Percentiles rank a stretch among this genome's conserved stretches.
phyloP scores from a whole-genome alignment of 2,113 vertebrate genomes.

The Emydura subglobosa region DNA sequence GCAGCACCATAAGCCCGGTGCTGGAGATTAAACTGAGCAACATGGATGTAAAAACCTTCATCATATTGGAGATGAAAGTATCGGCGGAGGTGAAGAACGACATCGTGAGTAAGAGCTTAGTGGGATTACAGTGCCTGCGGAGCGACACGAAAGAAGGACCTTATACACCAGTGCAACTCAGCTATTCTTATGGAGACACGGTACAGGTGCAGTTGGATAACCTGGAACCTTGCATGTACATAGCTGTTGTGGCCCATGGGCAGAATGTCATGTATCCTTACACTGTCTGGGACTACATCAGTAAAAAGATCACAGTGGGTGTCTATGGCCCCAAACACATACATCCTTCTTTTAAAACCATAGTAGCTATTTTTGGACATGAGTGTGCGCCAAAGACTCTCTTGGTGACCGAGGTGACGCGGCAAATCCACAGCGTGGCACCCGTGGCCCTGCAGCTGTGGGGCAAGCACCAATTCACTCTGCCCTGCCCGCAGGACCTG shows the following conservation, averaged over 20 bases:
- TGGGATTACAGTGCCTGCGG: slow-evolving; percentile 88
- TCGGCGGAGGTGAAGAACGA: slow-evolving; percentile 90
- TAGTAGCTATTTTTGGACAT: slow-evolving; percentile 94
- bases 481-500: slow-evolving; percentile 91
- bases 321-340: slow-evolving; percentile 97
- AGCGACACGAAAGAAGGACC: slow-evolving; percentile 94
- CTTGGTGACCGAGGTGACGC: slow-evolving; percentile 88
- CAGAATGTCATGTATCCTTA: slow-evolving; percentile 83
- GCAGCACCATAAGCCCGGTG: slow-evolving; percentile 92
- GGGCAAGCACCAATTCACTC: slow-evolving; percentile 94
- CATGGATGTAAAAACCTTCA: slow-evolving; percentile 89
- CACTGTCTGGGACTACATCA: slow-evolving; percentile 94
- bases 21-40: slow-evolving; percentile 95
- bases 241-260: slow-evolving; percentile 88
- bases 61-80: slow-evolving; percentile 93
- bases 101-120: slow-evolving; percentile 75
- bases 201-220: slow-evolving; percentile 92
- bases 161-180: slow-evolving; percentile 81
- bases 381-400: slow-evolving; percentile 95
- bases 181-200: slow-evolving; percentile 87
- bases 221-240: slow-evolving; percentile 95
- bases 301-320: slow-evolving; percentile 92
- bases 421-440: slow-evolving; percentile 81
- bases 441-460: slow-evolving; percentile 93
- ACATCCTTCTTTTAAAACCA: slow-evolving; percentile 95